phyloP scores from a whole-genome alignment of 1,140 invertebrate species.

The Aphelinus certus region DNA sequence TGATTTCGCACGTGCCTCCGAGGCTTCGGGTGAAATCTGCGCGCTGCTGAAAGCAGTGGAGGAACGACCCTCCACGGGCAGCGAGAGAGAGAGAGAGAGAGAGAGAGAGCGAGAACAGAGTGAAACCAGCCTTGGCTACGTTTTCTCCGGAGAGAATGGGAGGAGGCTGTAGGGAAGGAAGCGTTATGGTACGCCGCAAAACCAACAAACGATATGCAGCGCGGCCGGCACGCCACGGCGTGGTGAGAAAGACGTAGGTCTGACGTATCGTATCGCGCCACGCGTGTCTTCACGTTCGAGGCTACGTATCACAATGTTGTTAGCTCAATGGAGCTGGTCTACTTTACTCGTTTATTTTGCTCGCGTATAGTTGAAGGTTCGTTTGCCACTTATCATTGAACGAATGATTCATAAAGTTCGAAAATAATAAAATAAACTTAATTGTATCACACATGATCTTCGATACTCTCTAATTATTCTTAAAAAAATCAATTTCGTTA shows the following conservation, averaged over 20 bases:
- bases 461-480: too few species aligned
- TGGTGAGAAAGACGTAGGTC: constrained; percentile 20
- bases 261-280: constrained; percentile 31
- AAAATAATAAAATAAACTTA: too few species aligned
- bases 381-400: neutral
- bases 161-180: constrained; percentile 26
- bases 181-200: constrained; percentile 30
- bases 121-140: neutral
- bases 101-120: constrained; percentile 25
- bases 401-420: neutral
- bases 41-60: neutral
- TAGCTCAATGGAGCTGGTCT: neutral
- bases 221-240: constrained; percentile 29
- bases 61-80: neutral
- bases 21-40: neutral
- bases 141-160: constrained; percentile 9
- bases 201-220: constrained; percentile 38
- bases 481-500: too few species aligned
- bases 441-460: too few species aligned
- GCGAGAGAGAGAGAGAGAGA: constrained; percentile 18
- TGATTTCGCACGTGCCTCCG: neutral
- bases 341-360: neutral
- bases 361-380: neutral
- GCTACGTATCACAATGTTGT: neutral
- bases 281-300: neutral